Evolutionary conservation across 2,888 invertebrate species (phyloP), one percentile per base, ranked within the genome.

Genomic region (Amiota mariae): DNA sequence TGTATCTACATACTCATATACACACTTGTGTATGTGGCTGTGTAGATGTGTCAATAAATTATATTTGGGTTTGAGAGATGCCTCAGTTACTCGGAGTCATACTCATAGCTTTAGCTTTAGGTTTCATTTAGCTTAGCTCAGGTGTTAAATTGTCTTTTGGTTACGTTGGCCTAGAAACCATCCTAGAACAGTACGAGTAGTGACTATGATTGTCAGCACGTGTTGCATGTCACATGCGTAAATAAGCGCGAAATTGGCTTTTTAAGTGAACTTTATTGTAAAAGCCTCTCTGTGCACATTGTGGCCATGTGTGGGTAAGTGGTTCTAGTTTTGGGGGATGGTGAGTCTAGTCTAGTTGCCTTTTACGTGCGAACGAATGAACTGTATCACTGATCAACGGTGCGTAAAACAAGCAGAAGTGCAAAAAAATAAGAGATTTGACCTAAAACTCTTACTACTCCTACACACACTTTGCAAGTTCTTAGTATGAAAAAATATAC

Each of bases 171-270:
- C 63, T 63, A 12, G 36, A 36, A 36, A 6, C 6, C 36, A 36
- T 36, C 36, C 8, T 1, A 18, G 57, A 9, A 36, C 36, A 36
- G 36, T 36, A 6, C 36, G 36, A 36, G 36, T 36, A 36, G 36
- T 36, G 36, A 36, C 36, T 36, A 36, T 36, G 36, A 18, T 77
- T 82, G 78, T 78, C 80, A 78, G 80, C 82, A 83, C 84, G 82
- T 84, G 84, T 81, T 84, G 84, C 81, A 78, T 80, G 81, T 83
- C 82, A 82, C 73, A 76, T 79, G 82, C 78, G 84, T 82, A 82
- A 82, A 83, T 81, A 83, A 80, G 78, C 82, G 84, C 79, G 79
- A 83, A 83, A 82, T 82, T 81, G 82, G 73, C 81, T 77, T 66
- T 59, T 66, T 18, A 18, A 59, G 18, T 59, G 18, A 11, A 20